phyloP scores from a whole-genome alignment of 2,888 invertebrate genomes.

The Drosophila anceps region DNA sequence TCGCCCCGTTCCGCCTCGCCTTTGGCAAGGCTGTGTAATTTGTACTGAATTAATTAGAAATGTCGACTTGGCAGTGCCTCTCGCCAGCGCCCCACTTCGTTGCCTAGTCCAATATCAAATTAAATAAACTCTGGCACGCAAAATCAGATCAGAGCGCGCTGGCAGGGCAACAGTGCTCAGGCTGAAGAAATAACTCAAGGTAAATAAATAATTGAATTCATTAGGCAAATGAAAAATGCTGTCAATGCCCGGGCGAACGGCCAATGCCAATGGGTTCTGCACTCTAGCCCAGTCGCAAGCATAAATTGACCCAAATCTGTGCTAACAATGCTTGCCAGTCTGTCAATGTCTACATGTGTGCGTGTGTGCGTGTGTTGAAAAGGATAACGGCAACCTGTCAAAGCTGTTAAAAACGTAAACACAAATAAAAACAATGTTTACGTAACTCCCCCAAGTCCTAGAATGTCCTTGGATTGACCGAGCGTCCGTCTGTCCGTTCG shows the following conservation, averaged over 20 bases:
- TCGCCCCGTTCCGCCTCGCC: not conserved
- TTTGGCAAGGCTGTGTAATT: slow-evolving; percentile 60
- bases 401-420: slow-evolving; percentile 79
- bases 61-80: slow-evolving; percentile 56
- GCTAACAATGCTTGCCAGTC: slow-evolving; percentile 61
- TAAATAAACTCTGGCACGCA: slow-evolving; percentile 58
- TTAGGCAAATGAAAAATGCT: slow-evolving; percentile 83
- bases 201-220: slow-evolving; percentile 85
- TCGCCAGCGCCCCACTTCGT: not conserved
- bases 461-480: slow-evolving; percentile 24
- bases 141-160: slow-evolving; percentile 61
- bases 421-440: slow-evolving; percentile 76
- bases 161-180: slow-evolving; percentile 14
- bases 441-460: slow-evolving; percentile 17
- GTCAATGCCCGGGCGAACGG: slow-evolving; percentile 64
- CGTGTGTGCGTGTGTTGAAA: slow-evolving; percentile 28
- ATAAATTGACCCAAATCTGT: slow-evolving; percentile 76
- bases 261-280: slow-evolving; percentile 36
- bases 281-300: slow-evolving; percentile 27
- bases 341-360: slow-evolving; percentile 42
- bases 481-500: slow-evolving; percentile 2
- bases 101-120: slow-evolving; percentile 41
- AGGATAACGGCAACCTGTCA: slow-evolving; percentile 69
- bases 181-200: slow-evolving; percentile 69
- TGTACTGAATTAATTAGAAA: slow-evolving; percentile 78